These are phyloP conservation scores for Perdita meconis DNA, from an alignment of 2,888 invertebrate species.

Conservation along the genomic window DNA sequence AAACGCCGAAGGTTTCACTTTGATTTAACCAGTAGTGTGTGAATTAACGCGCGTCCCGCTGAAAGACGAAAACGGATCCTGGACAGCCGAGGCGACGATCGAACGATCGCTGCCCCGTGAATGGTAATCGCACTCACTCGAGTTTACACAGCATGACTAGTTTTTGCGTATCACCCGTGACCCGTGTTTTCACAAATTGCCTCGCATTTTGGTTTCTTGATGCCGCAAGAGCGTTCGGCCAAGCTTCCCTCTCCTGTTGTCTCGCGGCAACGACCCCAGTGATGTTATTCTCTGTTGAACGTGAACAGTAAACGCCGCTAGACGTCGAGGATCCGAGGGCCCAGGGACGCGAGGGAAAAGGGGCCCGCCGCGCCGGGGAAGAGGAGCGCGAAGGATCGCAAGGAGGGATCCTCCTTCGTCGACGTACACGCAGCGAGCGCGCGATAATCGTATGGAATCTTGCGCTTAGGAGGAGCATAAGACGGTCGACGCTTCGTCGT, in stretches of 20 bases:
- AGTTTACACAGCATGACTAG: conserved; percentile 48
- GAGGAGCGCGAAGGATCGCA: conserved; percentile 31
- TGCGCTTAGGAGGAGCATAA: conserved; percentile 30
- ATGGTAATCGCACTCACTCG: conserved; percentile 17
- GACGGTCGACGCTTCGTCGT: conserved; percentile 44
- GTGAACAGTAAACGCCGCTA: conserved; percentile 63
- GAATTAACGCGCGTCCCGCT: conserved; percentile 16
- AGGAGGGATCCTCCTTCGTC: conserved; percentile 11
- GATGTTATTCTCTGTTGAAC: conserved; percentile 61
- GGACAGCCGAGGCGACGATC: background rate
- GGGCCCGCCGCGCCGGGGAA: conserved; percentile 17
- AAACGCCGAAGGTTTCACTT: conserved; percentile 8
- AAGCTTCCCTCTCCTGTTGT: conserved; percentile 2
- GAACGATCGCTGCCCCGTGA: background rate
- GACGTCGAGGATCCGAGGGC: conserved; percentile 36
- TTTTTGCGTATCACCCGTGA: conserved; percentile 38
- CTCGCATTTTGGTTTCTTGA: conserved; percentile 48
- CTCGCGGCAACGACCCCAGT: conserved; percentile 17
- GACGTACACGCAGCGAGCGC: conserved; percentile 22
- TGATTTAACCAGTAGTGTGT: conserved; percentile 26
- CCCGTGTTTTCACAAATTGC: too few relatives aligned
- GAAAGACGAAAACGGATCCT: conserved; percentile 9
- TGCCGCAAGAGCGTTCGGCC: conserved; percentile 41
- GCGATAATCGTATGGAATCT: conserved; percentile 43
- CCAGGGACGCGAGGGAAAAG: conserved; percentile 13